Evolutionary conservation across 1,140 invertebrate genomes (phyloP), one percentile per base, ranked within the genome.

Genomic region (Centruroides sculpturatus): DNA sequence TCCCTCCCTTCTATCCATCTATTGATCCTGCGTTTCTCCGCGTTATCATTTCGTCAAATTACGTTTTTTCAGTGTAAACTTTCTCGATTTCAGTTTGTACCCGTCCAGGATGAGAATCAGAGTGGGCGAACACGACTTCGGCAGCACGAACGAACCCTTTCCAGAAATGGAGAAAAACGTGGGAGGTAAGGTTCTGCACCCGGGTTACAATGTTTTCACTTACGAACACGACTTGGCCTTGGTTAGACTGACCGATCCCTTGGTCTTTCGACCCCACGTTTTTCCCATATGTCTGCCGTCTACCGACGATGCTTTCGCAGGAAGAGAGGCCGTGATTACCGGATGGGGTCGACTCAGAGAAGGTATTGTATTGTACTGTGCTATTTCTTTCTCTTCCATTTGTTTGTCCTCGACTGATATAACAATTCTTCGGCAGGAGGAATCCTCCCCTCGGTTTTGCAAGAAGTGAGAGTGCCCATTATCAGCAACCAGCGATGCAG

Each of bases 301-400:
- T 48, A 88, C 91, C 70, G 86, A 89, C 60, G 83, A 70, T 41
- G 59, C 83, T 67, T 90, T 87, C 66, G 85, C 93, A 3, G 89
- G 89, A 0, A 82, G 83, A 62, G 91, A 85, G 1, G 91, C 89
- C 9, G 86, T 83, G 66, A 90, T 94, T 56, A 93, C 91, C 5
- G 92, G 92, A 61, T 94, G 90, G 92, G 91, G 92, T 11, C 76
- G 90, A 67, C 79, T 94, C 3, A 92, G 91, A 67, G 89, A 93
- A 81, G 86, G 86, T 70, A 23, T 34, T 34, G 51, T 53, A 49
- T 49, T 10, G n/a, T 49, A 49, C 3, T 10, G 23, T 23, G 23
- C 23, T 23, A 23, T 23, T 23, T 23, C 23, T 23, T 23, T 23
- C 23, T 12, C 54, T 3, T 4, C 10, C 3, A 23, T 4, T 0